A percentile compares a stretch with the other conserved stretches of the same genome.
phyloP scores from a whole-genome alignment of 2,888 invertebrate genomes.

The Fragum fragum region DNA sequence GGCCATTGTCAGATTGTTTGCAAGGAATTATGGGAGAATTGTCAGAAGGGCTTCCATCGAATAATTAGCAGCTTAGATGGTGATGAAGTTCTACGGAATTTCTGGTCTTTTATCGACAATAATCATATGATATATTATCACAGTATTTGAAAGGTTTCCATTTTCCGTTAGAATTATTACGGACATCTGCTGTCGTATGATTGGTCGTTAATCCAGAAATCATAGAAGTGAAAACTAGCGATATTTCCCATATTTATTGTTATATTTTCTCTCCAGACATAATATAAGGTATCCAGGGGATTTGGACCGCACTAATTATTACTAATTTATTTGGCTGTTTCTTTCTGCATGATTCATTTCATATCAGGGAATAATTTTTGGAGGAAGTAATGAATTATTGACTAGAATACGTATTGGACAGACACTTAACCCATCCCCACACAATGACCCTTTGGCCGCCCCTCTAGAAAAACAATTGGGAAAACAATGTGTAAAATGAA shows the following conservation, averaged over 20 bases:
- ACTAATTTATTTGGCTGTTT: slow-evolving; percentile 33
- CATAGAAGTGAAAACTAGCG: slow-evolving; percentile 48
- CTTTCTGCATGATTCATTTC: slow-evolving; percentile 30
- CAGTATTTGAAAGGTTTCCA: slow-evolving; percentile 56
- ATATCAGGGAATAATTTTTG: slow-evolving; percentile 11
- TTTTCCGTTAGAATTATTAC: slow-evolving; percentile 53
- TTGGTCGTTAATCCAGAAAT: slow-evolving; percentile 60
- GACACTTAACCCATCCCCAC: no score
- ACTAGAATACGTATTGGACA: slow-evolving; percentile 13
- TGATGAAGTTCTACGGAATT: slow-evolving; percentile 61
- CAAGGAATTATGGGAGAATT: slow-evolving; percentile 54
- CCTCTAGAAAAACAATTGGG: no score
- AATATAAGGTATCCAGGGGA: slow-evolving; percentile 1
- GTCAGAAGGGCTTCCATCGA: slow-evolving; percentile 53
- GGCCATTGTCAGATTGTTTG: slow-evolving; percentile 44
- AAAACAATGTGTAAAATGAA: no score
- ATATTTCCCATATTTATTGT: slow-evolving; percentile 29
- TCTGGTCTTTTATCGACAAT: slow-evolving; percentile 59
- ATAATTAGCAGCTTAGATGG: slow-evolving; percentile 66
- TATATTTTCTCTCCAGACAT: slow-evolving; percentile 30
- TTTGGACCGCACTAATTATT: slow-evolving; percentile 22
- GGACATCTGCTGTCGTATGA: slow-evolving; percentile 49
- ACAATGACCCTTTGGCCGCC: no score
- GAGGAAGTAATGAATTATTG: slow-evolving; percentile 12
- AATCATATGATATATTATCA: slow-evolving; percentile 69